These are phyloP conservation scores for Sarotherodon lohbergeri DNA, from an alignment of 2,113 vertebrate species.

Conservation along the genomic window DNA sequence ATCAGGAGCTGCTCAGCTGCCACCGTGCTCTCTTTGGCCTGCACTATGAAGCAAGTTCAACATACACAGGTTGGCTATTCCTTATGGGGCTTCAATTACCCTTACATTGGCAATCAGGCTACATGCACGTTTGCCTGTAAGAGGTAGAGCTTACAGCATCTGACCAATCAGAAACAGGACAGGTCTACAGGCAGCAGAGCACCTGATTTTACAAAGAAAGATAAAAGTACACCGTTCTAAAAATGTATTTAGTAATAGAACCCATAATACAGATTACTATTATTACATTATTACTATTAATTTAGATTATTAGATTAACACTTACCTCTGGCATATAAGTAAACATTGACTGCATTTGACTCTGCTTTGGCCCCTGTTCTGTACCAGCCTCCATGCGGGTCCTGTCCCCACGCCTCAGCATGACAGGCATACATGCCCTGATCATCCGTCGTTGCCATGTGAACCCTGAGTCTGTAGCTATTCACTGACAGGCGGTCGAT, in stretches of 20 bases:
- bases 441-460: conserved; percentile 69
- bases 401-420: conserved; percentile 79
- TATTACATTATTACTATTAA: not conserved
- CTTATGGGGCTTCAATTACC: not conserved
- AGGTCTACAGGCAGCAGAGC: not conserved
- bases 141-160: not conserved
- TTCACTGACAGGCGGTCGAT: conserved; percentile 73
- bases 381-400: conserved; percentile 80
- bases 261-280: fast-evolving
- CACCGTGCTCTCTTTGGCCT: not conserved
- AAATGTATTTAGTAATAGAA: not conserved
- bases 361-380: conserved; percentile 69
- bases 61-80: not conserved
- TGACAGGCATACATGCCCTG: conserved; percentile 80
- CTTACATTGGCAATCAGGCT: not conserved
- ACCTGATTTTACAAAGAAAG: not conserved
- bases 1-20: not conserved
- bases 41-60: not conserved
- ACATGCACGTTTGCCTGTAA: not conserved
- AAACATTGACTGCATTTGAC: conserved; percentile 74
- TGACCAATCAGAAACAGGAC: not conserved
- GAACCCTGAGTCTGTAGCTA: conserved; percentile 79
- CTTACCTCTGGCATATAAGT: conserved; percentile 82
- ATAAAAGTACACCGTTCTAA: not conserved
- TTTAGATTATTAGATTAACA: not conserved